Conservation (phyloP, 2,797 vertebrate genomes). For the Anolis apletophallus region DNA sequence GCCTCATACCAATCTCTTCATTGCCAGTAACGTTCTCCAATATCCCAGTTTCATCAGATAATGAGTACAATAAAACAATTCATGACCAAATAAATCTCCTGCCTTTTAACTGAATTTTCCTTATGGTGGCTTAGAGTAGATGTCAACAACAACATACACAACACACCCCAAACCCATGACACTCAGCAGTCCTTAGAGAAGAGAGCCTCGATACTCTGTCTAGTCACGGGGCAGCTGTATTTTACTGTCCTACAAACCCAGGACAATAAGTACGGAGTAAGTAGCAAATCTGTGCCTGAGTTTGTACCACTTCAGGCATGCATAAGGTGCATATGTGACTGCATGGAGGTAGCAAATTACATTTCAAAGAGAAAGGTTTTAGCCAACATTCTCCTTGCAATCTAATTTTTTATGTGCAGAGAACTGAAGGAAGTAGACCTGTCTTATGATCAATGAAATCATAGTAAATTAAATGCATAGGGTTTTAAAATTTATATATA, state of each 20-base stretch:
- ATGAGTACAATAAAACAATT: neutral
- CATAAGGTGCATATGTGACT: neutral
- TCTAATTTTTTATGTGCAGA: too few species aligned
- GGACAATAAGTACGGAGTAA: too few species aligned
- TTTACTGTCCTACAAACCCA: too few species aligned
- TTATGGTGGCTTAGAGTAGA: too few species aligned
- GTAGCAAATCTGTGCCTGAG: neutral
- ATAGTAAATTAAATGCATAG: neutral
- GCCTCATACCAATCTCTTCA: neutral
- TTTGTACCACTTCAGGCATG: neutral
- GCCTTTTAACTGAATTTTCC: too few species aligned
- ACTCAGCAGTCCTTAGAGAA: too few species aligned
- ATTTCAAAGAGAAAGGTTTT: neutral
- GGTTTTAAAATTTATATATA: neutral
- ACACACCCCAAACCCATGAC: too few species aligned
- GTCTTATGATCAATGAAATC: neutral
- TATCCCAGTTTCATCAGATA: neutral
- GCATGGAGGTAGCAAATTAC: neutral
- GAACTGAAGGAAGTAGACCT: neutral
- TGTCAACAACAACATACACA: too few species aligned
- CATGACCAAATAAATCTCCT: too few species aligned
- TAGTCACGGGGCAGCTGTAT: too few species aligned
- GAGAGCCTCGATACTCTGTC: too few species aligned
- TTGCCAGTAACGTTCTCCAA: neutral
- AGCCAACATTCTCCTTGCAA: neutral